Base-by-base conservation (phyloP, 1,140 invertebrate species). In the Pygmarrhopalites habei region DNA sequence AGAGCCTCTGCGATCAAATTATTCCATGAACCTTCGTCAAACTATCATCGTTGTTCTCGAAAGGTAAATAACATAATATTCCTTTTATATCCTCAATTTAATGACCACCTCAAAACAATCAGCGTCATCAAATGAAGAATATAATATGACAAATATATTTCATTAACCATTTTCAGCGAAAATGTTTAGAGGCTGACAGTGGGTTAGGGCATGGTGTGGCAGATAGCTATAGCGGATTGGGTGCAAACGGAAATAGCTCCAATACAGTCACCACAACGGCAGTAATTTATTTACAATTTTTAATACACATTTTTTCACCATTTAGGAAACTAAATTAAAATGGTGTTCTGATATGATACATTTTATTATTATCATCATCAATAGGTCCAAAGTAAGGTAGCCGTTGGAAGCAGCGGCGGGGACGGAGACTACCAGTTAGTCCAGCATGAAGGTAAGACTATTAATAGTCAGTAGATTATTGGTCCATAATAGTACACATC, bases 381-480 rank as follows among this genome's bases (percentile, higher is more conserved):
- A n/a, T n/a, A n/a, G n/a, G 83, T 86, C 72, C 86, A 86, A 78
- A 86, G 85, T 78, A 87, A 88, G 77, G 78, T 78, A 69, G 76
- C 77, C 71, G 76, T 65, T 61, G 67, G 80, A 82, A 79, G 85
- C 75, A 82, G 86, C 73, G 44, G 75, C 77, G 83, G 87, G 71
- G 95, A 98, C 79, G 95, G 95, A 47, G 95, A 98, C 79, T 98
- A 98, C 79, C 92, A 96, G 77, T 82, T 98, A 75, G 94, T 98
- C 30, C 93, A 98, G 78, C 95, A 98, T 79, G 95, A 98, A 79
- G n/a, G n/a, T n/a, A n/a, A n/a, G n/a, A n/a, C n/a, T n/a, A n/a
- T n/a, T n/a, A n/a, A n/a, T n/a, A n/a, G n/a, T n/a, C n/a, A n/a
- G n/a, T n/a, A n/a, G n/a, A n/a, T n/a, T n/a, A n/a, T n/a, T n/a